Evolutionary conservation across 2,797 vertebrate species (phyloP).

Genomic region (Sarcophilus harrisii): DNA sequence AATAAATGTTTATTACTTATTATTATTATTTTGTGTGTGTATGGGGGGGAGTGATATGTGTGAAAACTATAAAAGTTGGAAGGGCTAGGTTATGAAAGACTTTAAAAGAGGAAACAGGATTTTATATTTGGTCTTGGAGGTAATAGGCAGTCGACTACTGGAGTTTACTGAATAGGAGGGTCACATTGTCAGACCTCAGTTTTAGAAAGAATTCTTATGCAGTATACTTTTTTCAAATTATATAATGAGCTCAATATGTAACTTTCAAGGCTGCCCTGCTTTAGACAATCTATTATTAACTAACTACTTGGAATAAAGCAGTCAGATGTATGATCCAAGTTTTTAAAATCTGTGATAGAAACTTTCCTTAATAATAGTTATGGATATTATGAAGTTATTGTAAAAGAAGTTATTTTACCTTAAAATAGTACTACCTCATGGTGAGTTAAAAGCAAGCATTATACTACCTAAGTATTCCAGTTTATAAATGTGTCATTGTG

Average conservation of each 20-base stretch:
- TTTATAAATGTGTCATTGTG: conserved; percentile 2
- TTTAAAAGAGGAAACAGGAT: background rate
- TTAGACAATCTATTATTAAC: background rate
- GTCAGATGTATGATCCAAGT: background rate
- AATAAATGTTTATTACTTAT: background rate
- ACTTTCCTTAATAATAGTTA: conserved; percentile 43
- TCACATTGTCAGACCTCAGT: background rate
- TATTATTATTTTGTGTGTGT: no score
- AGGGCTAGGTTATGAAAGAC: background rate
- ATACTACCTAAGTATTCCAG: background rate
- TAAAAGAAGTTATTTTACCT: conserved; percentile 11
- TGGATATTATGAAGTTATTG: background rate
- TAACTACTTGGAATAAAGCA: conserved; percentile 44
- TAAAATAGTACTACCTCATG: conserved; percentile 42
- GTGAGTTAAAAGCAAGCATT: conserved; percentile 22
- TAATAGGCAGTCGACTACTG: background rate
- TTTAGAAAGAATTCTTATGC: background rate
- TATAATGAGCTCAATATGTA: background rate
- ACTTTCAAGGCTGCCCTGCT: background rate
- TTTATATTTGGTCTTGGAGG: background rate
- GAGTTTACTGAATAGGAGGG: background rate
- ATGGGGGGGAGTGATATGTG: background rate
- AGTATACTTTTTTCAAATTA: background rate
- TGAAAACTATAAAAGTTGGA: background rate
- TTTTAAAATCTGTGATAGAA: conserved; percentile 15